Conservation (phyloP, 2,113 vertebrate genomes). For the Gobio gobio region DNA sequence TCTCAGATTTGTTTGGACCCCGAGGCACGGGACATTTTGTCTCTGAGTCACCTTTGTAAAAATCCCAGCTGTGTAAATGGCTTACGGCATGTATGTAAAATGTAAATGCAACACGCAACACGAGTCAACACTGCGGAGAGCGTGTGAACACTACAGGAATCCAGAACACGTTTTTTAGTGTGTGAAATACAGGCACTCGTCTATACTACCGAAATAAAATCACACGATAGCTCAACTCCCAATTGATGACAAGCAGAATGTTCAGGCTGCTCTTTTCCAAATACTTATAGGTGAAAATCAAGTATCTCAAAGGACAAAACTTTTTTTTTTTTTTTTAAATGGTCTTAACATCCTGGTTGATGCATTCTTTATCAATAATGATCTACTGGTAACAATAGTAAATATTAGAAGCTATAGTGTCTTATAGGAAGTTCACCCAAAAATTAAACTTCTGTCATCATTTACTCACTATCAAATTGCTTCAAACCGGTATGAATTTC, state of each 20-base stretch:
- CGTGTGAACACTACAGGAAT: constrained; percentile 52
- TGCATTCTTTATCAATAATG: not conserved
- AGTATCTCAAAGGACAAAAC: not conserved
- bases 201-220: not conserved
- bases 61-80: constrained; percentile 79
- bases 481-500: too few species aligned
- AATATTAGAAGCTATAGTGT: too few species aligned
- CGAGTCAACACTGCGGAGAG: constrained; percentile 62
- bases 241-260: not conserved
- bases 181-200: not conserved
- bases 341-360: not conserved
- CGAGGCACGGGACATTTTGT: constrained; percentile 67
- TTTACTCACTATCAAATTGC: too few species aligned
- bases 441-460: too few species aligned
- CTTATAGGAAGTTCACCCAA: too few species aligned
- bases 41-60: constrained; percentile 71
- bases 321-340: not conserved
- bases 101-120: constrained; percentile 62
- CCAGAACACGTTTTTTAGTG: constrained; percentile 6
- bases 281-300: not conserved
- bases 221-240: not conserved
- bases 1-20: constrained; percentile 70
- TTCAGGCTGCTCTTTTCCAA: not conserved
- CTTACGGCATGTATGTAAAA: constrained; percentile 75
- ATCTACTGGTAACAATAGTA: too few species aligned